Base-by-base conservation (phyloP, 2,113 vertebrate genomes). In the Herpetotheres cachinnans region DNA sequence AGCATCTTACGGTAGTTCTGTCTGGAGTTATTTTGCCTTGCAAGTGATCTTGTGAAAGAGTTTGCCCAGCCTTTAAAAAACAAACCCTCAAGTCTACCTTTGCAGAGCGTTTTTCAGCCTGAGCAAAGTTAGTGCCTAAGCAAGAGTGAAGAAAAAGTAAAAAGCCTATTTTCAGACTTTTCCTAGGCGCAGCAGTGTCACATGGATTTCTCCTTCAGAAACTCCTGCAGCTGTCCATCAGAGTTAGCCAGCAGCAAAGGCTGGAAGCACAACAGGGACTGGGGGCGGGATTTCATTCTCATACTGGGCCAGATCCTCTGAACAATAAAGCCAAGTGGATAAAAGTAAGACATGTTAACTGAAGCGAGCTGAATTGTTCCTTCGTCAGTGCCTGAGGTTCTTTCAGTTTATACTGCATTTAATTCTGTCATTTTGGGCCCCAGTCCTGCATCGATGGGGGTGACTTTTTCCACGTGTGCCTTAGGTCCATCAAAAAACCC, bases 281-380 rank as follows among this genome's bases (percentile, higher is more conserved):
- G n/a, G 38, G 29, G 81, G 69, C 74, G 86, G 91, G 66, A 77
- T 65, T 95, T 96, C 9, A 6, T 50, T 89, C 50, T 82, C 16
- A 5, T 77, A 18, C 40, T 80, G 65, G 87, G 58, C 85, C 82
- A 86, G 56, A 77, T 85, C 78, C 70, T 87, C 26, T 13, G 44
- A 93, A 90, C 46, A 89, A 46, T 82, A 77, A 93, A 87, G 81
- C 78, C 84, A 93, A 96, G 54, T 83, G 90, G 58, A 36, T 94
- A 88, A 95, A 94, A 96, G 92, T 90, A 94, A 90, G 93, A 91
- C 78, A 54, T 92, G 90, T 94, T 96, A 94, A 92, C 62, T 95
- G 96, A 95, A 92, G 95, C 26, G 2, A 94, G 90, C 58, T 77
- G 90, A 95, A 61, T 74, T 94, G 70, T 94, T 96, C 89, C 89